Percentiles rank a stretch among this genome's conserved stretches.
Conservation (phyloP, 2,797 vertebrate genomes). For the Cossypha polioptera region DNA sequence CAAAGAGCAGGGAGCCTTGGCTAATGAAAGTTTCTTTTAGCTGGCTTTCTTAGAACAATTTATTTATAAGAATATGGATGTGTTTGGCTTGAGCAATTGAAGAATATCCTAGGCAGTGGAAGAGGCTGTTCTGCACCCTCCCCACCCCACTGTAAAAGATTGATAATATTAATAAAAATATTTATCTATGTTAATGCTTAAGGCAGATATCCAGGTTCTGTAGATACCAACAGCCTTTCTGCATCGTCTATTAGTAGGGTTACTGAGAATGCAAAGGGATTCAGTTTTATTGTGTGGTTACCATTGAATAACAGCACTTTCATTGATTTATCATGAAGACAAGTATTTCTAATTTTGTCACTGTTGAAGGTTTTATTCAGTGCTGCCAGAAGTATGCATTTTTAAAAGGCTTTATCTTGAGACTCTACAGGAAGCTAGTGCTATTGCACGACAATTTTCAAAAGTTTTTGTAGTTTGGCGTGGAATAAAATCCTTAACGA, state of each 20-base stretch:
- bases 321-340: not conserved
- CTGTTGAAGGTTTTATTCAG: not conserved
- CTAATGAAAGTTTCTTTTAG: not conserved
- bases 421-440: not conserved
- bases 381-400: not conserved
- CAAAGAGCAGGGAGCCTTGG: not conserved
- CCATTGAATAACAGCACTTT: not conserved
- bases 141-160: not conserved
- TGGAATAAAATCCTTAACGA: not conserved
- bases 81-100: not conserved
- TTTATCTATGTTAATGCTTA: not conserved
- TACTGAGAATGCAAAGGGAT: not conserved
- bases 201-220: not conserved
- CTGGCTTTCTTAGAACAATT: not conserved
- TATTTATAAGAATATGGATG: not conserved
- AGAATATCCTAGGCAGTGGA: not conserved
- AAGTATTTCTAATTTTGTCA: not conserved
- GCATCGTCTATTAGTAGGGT: not conserved
- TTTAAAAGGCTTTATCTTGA: not conserved
- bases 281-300: not conserved
- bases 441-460: not conserved
- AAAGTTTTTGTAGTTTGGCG: not conserved
- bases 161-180: too few relatives aligned
- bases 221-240: not conserved
- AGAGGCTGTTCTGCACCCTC: not conserved